Percentiles rank a stretch among this genome's conserved stretches.
Conservation (phyloP, 1,140 invertebrate species). For the Atta colombica region DNA sequence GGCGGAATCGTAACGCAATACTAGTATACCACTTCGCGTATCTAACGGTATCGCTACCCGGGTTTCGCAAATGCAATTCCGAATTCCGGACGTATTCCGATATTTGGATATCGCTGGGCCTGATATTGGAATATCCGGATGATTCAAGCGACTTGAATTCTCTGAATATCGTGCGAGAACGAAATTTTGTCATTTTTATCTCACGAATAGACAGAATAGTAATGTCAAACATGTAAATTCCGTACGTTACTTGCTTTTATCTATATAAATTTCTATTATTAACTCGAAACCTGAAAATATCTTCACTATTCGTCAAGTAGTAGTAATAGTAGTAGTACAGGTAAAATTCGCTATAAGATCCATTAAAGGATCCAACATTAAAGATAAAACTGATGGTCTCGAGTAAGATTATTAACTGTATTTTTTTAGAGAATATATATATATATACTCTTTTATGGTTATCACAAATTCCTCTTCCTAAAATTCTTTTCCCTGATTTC, state of each 20-base stretch:
- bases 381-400: no score
- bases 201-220: conserved; percentile 42
- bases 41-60: conserved; percentile 51
- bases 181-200: conserved; percentile 53
- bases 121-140: conserved; percentile 57
- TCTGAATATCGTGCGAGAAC: conserved; percentile 47
- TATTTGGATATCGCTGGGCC: conserved; percentile 64
- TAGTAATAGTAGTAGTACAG: background rate
- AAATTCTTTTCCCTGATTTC: no score
- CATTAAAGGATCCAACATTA: background rate
- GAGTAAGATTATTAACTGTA: no score
- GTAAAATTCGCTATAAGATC: background rate
- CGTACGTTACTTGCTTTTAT: background rate
- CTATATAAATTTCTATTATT: background rate
- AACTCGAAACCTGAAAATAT: background rate
- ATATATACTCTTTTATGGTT: no score
- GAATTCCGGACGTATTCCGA: conserved; percentile 57
- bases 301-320: no score
- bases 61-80: conserved; percentile 56
- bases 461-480: no score
- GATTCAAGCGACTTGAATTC: conserved; percentile 60
- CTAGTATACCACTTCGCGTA: conserved; percentile 39
- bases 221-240: conserved; percentile 44
- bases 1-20: conserved; percentile 21
- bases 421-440: no score